Percentiles rank a stretch among this genome's conserved stretches.
Evolutionary conservation across 1,140 invertebrate species (phyloP).

Genomic region (Bombus cullumanus): DNA sequence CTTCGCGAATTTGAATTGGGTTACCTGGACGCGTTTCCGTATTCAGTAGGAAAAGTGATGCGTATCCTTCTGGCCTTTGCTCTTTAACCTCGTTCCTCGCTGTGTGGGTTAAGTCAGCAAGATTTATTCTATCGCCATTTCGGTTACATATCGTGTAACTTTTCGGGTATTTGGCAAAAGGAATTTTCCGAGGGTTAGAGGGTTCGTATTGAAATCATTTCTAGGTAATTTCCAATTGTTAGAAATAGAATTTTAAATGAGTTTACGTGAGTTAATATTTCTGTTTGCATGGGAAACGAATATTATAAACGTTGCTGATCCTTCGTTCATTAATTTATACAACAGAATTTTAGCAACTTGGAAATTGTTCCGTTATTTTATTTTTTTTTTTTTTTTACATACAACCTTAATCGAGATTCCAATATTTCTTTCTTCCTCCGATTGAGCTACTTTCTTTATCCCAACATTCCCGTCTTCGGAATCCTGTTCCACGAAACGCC

Average conservation of each 20-base stretch:
- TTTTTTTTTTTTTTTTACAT: neutral
- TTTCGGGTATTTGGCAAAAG: neutral
- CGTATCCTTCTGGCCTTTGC: neutral
- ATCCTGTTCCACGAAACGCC: too few species aligned
- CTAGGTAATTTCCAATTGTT: neutral
- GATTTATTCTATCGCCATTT: slow-evolving; percentile 3
- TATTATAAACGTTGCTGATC: neutral
- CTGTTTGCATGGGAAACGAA: neutral
- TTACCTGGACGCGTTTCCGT: neutral
- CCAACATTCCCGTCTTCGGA: too few species aligned
- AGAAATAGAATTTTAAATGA: neutral
- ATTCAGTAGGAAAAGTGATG: slow-evolving; percentile 11
- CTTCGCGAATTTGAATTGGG: slow-evolving; percentile 19
- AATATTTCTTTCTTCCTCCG: too few species aligned
- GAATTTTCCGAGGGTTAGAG: neutral
- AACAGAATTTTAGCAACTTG: neutral
- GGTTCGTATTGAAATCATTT: neutral
- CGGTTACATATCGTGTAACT: neutral
- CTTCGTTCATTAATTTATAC: neutral
- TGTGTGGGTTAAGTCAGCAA: too few species aligned
- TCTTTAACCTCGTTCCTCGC: neutral
- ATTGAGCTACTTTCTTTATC: too few species aligned
- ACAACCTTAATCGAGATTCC: too few species aligned
- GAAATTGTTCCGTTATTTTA: neutral
- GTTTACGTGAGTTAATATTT: neutral